Evolutionary conservation across 2,113 vertebrate genomes (phyloP).

Genomic region (Muntiacus reevesi): DNA sequence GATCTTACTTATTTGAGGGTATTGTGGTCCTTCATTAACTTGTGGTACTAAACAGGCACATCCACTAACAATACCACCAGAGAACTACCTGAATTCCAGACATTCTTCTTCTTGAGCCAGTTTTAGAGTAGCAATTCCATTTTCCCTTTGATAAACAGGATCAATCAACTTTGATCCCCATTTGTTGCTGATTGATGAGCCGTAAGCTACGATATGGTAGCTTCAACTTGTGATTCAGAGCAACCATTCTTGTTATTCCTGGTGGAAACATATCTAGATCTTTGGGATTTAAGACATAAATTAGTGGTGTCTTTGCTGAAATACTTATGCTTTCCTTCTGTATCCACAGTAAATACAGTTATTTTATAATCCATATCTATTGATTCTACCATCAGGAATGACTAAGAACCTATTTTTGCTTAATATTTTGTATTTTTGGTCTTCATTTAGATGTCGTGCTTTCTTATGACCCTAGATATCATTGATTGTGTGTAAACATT

Average conservation of each 20-base stretch:
- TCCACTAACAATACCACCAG: not conserved
- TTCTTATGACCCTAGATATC: not conserved
- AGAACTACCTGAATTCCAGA: not conserved
- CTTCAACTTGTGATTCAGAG: not conserved
- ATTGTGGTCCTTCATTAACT: not conserved
- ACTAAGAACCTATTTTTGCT: not conserved
- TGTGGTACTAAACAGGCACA: not conserved
- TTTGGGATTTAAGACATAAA: not conserved
- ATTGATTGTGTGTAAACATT: not conserved
- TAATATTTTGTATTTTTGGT: not conserved
- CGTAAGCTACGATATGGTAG: not conserved
- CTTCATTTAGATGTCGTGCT: not conserved
- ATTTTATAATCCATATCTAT: not conserved
- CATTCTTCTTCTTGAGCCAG: not conserved
- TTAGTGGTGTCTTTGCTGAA: not conserved
- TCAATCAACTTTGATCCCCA: not conserved
- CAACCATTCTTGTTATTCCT: not conserved
- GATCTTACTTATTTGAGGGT: not conserved
- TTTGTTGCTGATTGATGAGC: not conserved
- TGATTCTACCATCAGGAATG: not conserved
- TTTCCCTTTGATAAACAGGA: not conserved
- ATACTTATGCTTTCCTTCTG: not conserved
- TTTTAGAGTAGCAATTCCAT: not conserved
- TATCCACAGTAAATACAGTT: not conserved
- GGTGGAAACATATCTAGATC: not conserved